These are phyloP conservation scores for Cynodonichthys magdalenae DNA, from an alignment of 2,797 vertebrate genomes.

Conservation along the genomic window DNA sequence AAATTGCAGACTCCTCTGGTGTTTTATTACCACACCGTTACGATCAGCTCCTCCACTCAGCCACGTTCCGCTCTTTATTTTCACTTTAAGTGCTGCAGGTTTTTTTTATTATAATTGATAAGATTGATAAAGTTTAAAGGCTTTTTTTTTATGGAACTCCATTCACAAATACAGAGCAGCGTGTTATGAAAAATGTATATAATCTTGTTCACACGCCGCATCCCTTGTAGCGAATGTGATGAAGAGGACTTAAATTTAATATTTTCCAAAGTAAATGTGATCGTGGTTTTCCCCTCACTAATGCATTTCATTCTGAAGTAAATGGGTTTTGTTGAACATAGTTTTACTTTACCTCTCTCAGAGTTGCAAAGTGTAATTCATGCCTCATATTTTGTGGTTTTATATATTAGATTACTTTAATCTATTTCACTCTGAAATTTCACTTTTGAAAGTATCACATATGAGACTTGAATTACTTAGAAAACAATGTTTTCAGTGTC, in stretches of 20 bases:
- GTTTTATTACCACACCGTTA: conserved; percentile 23
- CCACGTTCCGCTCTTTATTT: conserved; percentile 34
- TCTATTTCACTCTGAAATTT: conserved; percentile 9
- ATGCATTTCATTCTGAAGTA: conserved; percentile 18
- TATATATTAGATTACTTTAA: conserved; percentile 86
- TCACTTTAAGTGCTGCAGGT: conserved; percentile 34
- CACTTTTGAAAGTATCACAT: no score
- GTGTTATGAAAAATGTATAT: not conserved
- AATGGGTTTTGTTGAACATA: conserved; percentile 10
- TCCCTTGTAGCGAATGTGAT: conserved; percentile 23
- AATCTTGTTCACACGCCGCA: conserved; percentile 2
- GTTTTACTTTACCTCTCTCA: conserved; percentile 79
- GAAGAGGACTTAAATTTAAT: conserved; percentile 2
- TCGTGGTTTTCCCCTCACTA: no score
- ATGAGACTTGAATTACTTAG: no score
- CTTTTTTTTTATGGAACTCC: conserved; percentile 11
- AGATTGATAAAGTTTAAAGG: conserved; percentile 34
- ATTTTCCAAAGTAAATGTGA: conserved; percentile 23
- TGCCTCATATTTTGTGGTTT: conserved; percentile 87
- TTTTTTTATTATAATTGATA: not conserved
- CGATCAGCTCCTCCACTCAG: conserved; percentile 31
- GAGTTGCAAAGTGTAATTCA: conserved; percentile 91
- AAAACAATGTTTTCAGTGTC: no score
- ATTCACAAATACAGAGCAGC: not conserved
- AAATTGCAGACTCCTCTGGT: conserved; percentile 11